Conservation (phyloP, 2,888 invertebrate genomes). For the Crioceris asparagi region DNA sequence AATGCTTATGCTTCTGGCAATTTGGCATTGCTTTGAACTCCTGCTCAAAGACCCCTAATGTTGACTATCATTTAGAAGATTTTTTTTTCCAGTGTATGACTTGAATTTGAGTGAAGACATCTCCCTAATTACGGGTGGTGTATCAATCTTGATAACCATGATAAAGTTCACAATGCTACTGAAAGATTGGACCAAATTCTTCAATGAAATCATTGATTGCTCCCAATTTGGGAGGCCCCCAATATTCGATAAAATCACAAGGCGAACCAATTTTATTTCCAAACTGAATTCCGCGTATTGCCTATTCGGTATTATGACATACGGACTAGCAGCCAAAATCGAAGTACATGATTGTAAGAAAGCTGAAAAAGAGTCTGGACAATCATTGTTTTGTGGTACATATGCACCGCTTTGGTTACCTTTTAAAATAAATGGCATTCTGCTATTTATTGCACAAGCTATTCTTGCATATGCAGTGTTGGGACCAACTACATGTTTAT, state of each 20-base stretch:
- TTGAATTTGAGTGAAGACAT: constrained; percentile 6
- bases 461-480: neutral
- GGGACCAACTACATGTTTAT: neutral
- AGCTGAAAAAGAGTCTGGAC: neutral
- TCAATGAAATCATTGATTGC: neutral
- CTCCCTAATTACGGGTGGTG: neutral
- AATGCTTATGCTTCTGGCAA: too few relatives aligned
- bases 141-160: neutral
- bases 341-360: neutral
- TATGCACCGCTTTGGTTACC: constrained; percentile 6
- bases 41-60: too few relatives aligned
- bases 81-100: too few relatives aligned
- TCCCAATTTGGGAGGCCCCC: constrained; percentile 4
- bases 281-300: neutral
- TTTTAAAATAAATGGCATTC: neutral
- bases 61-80: too few relatives aligned
- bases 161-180: neutral
- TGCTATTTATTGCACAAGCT: neutral
- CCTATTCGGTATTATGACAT: neutral
- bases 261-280: neutral
- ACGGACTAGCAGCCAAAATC: neutral
- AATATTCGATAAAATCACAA: constrained; percentile 1
- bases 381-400: constrained; percentile 2
- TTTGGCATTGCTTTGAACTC: too few relatives aligned
- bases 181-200: constrained; percentile 2